Evolutionary conservation across 1,140 invertebrate genomes (phyloP), one percentile per base, ranked within the genome.

Genomic region (Pseudoatta argentina): DNA sequence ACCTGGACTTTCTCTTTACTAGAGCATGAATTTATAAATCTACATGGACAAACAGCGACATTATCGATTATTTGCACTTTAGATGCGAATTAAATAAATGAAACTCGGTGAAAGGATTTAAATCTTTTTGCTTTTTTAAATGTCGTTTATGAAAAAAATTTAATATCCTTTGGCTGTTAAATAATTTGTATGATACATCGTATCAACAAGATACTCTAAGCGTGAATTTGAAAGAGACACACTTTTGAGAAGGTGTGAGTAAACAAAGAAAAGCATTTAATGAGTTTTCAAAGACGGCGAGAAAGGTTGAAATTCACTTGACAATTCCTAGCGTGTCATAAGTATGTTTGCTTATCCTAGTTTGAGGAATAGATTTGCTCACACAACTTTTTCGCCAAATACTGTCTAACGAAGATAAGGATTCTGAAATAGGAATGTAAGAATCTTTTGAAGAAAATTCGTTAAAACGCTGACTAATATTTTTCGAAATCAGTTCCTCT

Each of bases 301-400:
- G 34, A 39, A 44, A 81, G 66, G 16, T 51, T 75, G 79, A 83
- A 83, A 83, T 83, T 83, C 21, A 53, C n/a, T 73, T 18, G 55
- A 10, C 39, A 2, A 18, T 21, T 51, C 8, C 24, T 82, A 59
- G 12, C 18, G 18, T 61, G 51, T 59, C 66, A 24, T 61, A 72
- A 72, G 44, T 16, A 39, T 73, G 39, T 73, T 83, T 83, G 69
- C 55, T 73, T 69, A 61, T 83, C 21, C 69, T 39, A 51, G 21
- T 61, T 83, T 51, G 24, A 59, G 14, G 39, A 59, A 57, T 21
- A 24, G 48, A 73, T 82, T 81, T 73, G 12, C 55, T 72, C 53
- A 48, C 14, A 10, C 16, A 34, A 39, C n/a, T 77, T 63, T 63
- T 64, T 64, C 34, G 24, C 2, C 51, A 59, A 59, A 44, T 8